Evolutionary conservation across 2,888 invertebrate genomes (phyloP), one percentile per base, ranked within the genome.

Genomic region (Branchipolynoe longqiensis): DNA sequence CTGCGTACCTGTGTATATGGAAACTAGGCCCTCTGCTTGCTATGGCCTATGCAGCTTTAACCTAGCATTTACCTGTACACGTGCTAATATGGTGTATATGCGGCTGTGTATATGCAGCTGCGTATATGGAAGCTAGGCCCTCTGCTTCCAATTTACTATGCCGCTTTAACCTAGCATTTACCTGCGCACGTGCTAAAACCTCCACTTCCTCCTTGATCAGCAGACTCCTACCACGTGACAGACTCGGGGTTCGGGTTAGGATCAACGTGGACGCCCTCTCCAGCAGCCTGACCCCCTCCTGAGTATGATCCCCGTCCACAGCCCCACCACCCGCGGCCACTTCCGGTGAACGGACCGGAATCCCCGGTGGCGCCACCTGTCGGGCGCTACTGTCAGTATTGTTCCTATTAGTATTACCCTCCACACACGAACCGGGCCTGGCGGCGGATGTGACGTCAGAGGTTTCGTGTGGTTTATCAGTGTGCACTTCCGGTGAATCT

Each of bases 401-500:
- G 14, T 18, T 38, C 38, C 36, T 38, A 69, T 12, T 22, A n/a
- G n/a, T n/a, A n/a, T n/a, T n/a, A n/a, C n/a, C n/a, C n/a, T n/a
- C n/a, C n/a, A n/a, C n/a, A n/a, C n/a, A n/a, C n/a, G n/a, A n/a
- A n/a, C 38, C 69, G 14, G 36, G 69, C 18, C 36, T 69, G 69
- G 25, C 69, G 38, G 69, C 69, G 69, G 69, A 69, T 36, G 69
- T 69, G 69, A 69, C 69, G 69, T 69, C 69, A 69, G 69, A 69
- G 22, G 8, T 8, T 8, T 8, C 48, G 48, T 18, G 48, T 18
- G 48, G 18, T 18, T 48, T 18, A 18, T 8, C 8, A 8, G 48
- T 8, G 8, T 8, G 8, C 48, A 18, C 48, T 18, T 18, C 48
- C 8, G 18, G 48, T 12, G 18, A 48, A 8, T 48, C 8, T 8